A percentile compares a stretch with the other conserved stretches of the same genome.
Conservation (phyloP, 2,113 vertebrate species). For the zebrafish (Danio rerio) region GRCz12tu NC_133182.1:17501501-17502000, state of each 20-base stretch:
- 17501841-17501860: background rate
- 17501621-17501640: too few species aligned
- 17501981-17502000: too few species aligned
- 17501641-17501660: too few species aligned
- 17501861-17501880: background rate
- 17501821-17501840: background rate
- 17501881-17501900: background rate
- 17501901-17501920: background rate
- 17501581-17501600: too few species aligned
- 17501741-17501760: too few species aligned
- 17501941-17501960: background rate
- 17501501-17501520: conserved; percentile 20
- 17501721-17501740: too few species aligned
- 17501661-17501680: too few species aligned
- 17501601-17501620: too few species aligned
- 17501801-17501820: background rate
- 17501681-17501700: too few species aligned
- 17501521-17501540: background rate
- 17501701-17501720: too few species aligned
- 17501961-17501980: too few species aligned
- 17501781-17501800: background rate
- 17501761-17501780: background rate
- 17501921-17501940: background rate
- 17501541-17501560: background rate
- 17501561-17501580: background rate